Conservation (phyloP, 2,113 vertebrate species). For the Mohoua ochrocephala region DNA sequence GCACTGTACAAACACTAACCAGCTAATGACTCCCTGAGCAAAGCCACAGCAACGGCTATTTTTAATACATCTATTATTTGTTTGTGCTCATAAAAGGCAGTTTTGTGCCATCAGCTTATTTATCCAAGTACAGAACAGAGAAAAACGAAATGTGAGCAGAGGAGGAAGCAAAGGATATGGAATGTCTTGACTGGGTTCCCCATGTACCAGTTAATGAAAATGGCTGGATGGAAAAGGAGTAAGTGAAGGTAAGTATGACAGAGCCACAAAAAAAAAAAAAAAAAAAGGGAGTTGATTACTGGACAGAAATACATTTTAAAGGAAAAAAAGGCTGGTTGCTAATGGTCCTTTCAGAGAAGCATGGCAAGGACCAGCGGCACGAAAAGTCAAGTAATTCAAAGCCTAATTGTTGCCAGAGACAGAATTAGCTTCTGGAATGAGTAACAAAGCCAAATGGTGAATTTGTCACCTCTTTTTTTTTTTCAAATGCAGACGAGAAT, state of each 20-base stretch:
- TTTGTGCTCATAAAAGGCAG: conserved; percentile 7
- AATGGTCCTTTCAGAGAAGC: background rate
- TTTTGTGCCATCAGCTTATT: conserved; percentile 6
- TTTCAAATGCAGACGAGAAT: background rate
- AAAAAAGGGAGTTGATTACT: background rate
- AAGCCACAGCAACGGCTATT: background rate
- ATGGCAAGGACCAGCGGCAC: accelerated
- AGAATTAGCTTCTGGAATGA: background rate
- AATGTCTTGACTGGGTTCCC: background rate
- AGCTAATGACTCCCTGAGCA: conserved; percentile 8
- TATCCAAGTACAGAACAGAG: background rate
- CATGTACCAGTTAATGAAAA: background rate
- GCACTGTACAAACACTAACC: background rate
- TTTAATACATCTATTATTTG: conserved; percentile 28
- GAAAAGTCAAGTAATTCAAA: background rate
- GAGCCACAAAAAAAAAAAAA: background rate
- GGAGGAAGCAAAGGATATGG: background rate
- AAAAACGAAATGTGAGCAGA: background rate
- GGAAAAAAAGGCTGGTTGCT: background rate
- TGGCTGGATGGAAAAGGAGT: background rate
- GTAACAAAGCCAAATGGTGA: background rate
- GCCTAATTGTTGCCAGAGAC: background rate
- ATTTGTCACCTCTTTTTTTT: background rate
- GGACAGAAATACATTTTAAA: background rate
- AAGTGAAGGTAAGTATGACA: background rate